Evolutionary conservation across 2,888 invertebrate species (phyloP), one percentile per base, ranked within the genome.

Genomic region (Tridacna crocea): DNA sequence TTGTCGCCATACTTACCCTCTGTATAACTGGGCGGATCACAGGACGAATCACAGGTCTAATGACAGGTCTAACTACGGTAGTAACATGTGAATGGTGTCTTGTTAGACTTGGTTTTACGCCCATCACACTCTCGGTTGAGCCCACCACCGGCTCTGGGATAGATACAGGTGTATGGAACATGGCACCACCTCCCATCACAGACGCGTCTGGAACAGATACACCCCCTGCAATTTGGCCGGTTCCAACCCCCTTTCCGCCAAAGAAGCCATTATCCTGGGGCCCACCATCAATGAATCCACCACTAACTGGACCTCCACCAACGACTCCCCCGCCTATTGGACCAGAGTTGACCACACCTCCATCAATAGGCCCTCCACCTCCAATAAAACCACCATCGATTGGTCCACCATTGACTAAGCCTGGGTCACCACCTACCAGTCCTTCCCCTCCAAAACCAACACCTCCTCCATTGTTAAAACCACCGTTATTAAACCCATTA

Each of bases 61-160:
- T 72, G 0, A 85, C 70, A 13, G 85, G 85, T 13, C 80, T 61
- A 1, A 85, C 85, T 11, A 85, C 65, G 0, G 85, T 85, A 4
- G 84, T 85, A 15, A 85, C 65, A n/a, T 85, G 77, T 6, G 84
- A 77, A 6, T 75, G 75, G 19, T 85, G 84, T 51, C 73, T 82
- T 1, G 80, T 80, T 17, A 72, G 51, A 12, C 80, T 77, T n/a
- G 72, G 77, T 10, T 63, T 48, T 47, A 79, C 48, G 12, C 82
- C 82, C 2, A 79, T 24, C 46, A 80, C 66, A n/a, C 77, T 70
- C 6, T 83, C 83, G 15, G 75, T n/a, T 13, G 51, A 27, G 15
- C 60, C 58, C 8, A 73, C 58, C 15, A 60, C 36, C 13, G 72
- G 72, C 15, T 17, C 27, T 4, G 58, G 72, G 27, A 73, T 58